Evolutionary conservation across 2,113 vertebrate genomes (phyloP), one percentile per base, ranked within the genome.

Genomic region (Perca flavescens): DNA sequence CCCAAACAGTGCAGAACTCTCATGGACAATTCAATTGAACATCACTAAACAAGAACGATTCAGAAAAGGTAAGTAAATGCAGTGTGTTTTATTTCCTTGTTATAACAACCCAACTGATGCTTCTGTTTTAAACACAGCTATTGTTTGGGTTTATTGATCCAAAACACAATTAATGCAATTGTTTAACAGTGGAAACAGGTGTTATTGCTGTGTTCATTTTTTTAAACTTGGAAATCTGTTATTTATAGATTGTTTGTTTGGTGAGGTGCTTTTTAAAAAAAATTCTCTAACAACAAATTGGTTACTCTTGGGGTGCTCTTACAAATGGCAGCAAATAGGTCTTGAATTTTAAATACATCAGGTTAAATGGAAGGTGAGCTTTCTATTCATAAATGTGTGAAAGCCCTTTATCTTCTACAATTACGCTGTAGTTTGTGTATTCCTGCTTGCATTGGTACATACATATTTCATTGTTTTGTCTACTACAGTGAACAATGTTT

Each of bases 71-170:
- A 61, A 68, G 73, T 58, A 31, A 43, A 53, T 66, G 52, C 34
- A 25, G 57, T 28, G 9, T 22, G 79, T 66, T 57, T 64, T 50
- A 68, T 49, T 28, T 54, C 52, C 17, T 50, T 19, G 17, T 72
- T 52, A 65, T 68, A 54, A 57, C 72, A 62, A 5, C 50, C 0
- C 3, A 75, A 40, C 28, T 34, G 43, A 14, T 77, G 40, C 19
- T 70, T 68, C 56, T 63, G 77, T 74, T 25, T 77, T 78, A 86
- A 83, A 52, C 22, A 66, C 52, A 34, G 40, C n/a, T 83, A 16
- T 64, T 86, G 28, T 82, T 74, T 47, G 75, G 9, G 36, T 66
- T 14, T 74, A 69, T 87, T 50, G 66, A 77, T 13, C 47, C 61
- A 61, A 53, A 73, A 77, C n/a, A 74, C 22, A 74, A 43, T 53